A percentile compares a stretch with the other conserved stretches of the same genome.
Evolutionary conservation across 2,888 invertebrate species (phyloP).

Genomic region (Nomada fucata): DNA sequence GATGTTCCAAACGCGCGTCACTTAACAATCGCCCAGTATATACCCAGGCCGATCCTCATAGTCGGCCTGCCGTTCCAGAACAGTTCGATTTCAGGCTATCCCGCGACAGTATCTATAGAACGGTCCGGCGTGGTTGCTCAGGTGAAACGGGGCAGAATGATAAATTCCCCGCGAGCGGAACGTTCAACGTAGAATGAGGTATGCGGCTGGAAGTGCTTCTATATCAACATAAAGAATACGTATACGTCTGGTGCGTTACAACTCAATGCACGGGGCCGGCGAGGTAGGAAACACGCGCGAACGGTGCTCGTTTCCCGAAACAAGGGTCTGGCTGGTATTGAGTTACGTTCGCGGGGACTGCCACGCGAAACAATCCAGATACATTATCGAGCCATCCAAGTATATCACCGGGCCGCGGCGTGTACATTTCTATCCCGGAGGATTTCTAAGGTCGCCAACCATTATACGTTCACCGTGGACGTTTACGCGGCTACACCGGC

Average conservation of each 20-base stretch:
- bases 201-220: conserved; percentile 33
- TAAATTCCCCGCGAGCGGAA: neutral
- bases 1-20: too few relatives aligned
- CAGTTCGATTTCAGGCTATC: too few relatives aligned
- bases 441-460: conserved; percentile 53
- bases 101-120: neutral
- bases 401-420: conserved; percentile 53
- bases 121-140: neutral
- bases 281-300: conserved; percentile 26
- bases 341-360: conserved; percentile 41
- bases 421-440: conserved; percentile 46
- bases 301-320: conserved; percentile 45
- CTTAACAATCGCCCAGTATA: too few relatives aligned
- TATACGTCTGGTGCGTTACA: conserved; percentile 33
- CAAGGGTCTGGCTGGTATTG: conserved; percentile 37
- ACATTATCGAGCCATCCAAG: conserved; percentile 53
- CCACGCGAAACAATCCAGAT: conserved; percentile 53
- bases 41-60: too few relatives aligned
- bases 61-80: too few relatives aligned
- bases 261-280: conserved; percentile 29
- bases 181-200: conserved; percentile 22
- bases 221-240: conserved; percentile 22
- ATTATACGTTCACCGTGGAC: conserved; percentile 52
- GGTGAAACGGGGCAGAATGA: conserved; percentile 1
- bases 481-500: conserved; percentile 38